Evolutionary conservation across 2,797 vertebrate genomes (phyloP), one percentile per base, ranked within the genome.

Genomic region (Vultur gryphus): DNA sequence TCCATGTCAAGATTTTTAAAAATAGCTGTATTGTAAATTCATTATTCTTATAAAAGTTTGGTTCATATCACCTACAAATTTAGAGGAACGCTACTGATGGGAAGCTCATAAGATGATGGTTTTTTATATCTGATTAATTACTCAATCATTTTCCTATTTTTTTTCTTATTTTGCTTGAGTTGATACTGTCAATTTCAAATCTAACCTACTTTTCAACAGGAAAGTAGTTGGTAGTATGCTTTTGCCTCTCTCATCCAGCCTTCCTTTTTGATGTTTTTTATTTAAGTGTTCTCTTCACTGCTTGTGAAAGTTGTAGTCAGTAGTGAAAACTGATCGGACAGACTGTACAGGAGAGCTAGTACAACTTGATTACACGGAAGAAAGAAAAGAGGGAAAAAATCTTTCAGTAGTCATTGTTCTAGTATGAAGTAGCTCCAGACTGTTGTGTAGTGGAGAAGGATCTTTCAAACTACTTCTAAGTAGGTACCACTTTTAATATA

Each of bases 361-460:
- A 15, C 41, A 29, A 33, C 13, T 51, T 2, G 1, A 46, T 52
- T 64, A 26, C 8, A 5, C 21, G 20, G 4, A 2, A 11, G n/a
- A 59, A 62, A 65, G 41, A 3, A 37, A 51, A 55, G 20, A 5
- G 18, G 7, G 10, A 1, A 19, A 16, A 15, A 39, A 25, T 31
- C 18, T 87, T 78, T 66, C 17, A 29, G 16, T 57, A 46, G 9
- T 80, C 20, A 19, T 8, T 91, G 9, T 64, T 77, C 39, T 51
- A 44, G 8, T 66, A 26, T 2, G 3, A 44, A 37, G 11, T 65
- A 75, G 37, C 11, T 82, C 17, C 10, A 37, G 13, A 16, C 31
- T 43, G 4, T 49, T 84, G 10, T 28, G 11, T 62, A 51, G 11
- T n/a, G 84, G 25, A 83, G 52, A 81, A 59, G 14, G 79, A 25